Percentiles rank a stretch among this genome's conserved stretches.
Conservation (phyloP, 2,113 vertebrate species). For the Spea bombifrons region DNA sequence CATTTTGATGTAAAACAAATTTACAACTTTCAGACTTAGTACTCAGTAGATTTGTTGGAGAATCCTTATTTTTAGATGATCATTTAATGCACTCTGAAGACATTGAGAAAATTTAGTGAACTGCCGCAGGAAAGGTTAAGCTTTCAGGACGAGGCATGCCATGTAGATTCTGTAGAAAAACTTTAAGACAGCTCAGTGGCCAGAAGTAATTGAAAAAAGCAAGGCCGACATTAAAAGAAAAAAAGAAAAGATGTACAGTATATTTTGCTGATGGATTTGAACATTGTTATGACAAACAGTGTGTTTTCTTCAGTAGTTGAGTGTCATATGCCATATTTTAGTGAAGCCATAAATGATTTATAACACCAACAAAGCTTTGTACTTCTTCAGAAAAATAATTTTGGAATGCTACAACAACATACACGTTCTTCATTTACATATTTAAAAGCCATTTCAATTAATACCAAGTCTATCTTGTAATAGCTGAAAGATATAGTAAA, state of each 20-base stretch:
- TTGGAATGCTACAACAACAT: no score
- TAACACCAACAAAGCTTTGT: background rate
- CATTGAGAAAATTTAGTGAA: conserved; percentile 17
- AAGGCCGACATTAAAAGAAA: conserved; percentile 3
- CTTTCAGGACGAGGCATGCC: conserved; percentile 12
- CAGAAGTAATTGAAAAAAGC: conserved; percentile 29
- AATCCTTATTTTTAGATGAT: conserved; percentile 8
- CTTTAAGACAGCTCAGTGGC: conserved; percentile 26
- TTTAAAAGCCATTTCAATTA: no score
- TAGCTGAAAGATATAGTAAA: no score
- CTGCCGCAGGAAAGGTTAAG: conserved; percentile 28
- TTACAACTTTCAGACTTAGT: background rate
- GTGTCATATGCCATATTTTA: conserved; percentile 42
- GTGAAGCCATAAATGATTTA: conserved; percentile 48
- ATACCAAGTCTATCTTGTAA: no score
- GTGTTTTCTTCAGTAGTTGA: background rate
- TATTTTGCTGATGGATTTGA: conserved; percentile 28
- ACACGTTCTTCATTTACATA: no score
- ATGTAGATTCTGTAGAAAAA: conserved; percentile 1
- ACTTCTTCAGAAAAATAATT: no score
- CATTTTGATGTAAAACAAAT: conserved; percentile 1
- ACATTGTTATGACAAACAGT: conserved; percentile 17
- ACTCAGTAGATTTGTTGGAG: conserved; percentile 3
- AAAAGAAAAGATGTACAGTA: background rate
- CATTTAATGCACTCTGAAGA: conserved; percentile 4